phyloP scores from a whole-genome alignment of 2,797 vertebrate species.

The Diplodus sargus region DNA sequence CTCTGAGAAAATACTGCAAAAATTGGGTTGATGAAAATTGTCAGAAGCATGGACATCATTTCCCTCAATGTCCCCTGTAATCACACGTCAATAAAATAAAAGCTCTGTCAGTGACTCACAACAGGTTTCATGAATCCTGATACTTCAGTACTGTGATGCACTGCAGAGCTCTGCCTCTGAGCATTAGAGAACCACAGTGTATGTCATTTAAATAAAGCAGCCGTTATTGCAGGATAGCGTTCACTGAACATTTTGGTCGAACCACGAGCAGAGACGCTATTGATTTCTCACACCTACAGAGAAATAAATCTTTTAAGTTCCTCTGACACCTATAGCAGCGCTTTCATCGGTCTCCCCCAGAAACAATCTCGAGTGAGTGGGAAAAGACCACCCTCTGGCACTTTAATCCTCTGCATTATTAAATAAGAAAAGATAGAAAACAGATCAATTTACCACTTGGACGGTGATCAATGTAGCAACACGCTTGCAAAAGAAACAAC shows the following conservation, averaged over 20 bases:
- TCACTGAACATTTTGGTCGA: conserved; percentile 32
- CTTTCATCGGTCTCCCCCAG: conserved; percentile 40
- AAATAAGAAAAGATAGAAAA: conserved; percentile 67
- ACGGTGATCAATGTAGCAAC: conserved; percentile 66
- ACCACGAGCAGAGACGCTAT: background rate
- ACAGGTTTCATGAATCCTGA: conserved; percentile 14
- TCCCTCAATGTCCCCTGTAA: background rate
- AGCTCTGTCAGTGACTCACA: conserved; percentile 27
- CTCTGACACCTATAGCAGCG: conserved; percentile 24
- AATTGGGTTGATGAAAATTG: background rate
- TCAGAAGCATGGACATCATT: background rate
- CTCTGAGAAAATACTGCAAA: background rate
- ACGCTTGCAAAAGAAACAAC: conserved; percentile 53
- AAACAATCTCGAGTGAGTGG: conserved; percentile 42
- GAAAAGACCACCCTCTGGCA: conserved; percentile 53
- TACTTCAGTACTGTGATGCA: background rate
- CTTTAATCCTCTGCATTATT: conserved; percentile 72
- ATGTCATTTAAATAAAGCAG: conserved; percentile 15
- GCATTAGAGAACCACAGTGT: conserved; percentile 8
- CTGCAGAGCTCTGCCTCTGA: conserved; percentile 7
- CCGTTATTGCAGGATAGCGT: conserved; percentile 17
- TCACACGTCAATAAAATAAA: background rate
- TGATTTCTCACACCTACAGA: conserved; percentile 34
- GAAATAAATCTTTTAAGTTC: conserved; percentile 47
- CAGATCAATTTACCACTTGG: conserved; percentile 71